phyloP scores from a whole-genome alignment of 2,113 vertebrate genomes.

The Seriola dumerili region DNA sequence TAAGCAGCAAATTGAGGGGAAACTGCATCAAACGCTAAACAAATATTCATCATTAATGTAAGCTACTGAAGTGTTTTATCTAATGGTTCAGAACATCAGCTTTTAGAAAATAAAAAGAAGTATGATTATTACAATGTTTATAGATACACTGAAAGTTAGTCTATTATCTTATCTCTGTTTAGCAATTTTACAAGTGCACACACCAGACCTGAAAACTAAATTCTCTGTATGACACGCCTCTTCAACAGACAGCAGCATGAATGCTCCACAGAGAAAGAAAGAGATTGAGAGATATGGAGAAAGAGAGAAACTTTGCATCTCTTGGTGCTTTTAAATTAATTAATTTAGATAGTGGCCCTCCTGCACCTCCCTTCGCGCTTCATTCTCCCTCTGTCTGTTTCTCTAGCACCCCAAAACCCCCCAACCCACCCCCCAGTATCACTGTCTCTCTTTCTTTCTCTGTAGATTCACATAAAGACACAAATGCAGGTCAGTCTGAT shows the following conservation, averaged over 20 bases:
- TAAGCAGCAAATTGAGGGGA: conserved; percentile 28
- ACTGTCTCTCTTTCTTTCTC: conserved; percentile 87
- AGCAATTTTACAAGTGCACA: conserved; percentile 75
- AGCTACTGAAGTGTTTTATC: conserved; percentile 45
- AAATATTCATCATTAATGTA: conserved; percentile 36
- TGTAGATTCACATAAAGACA: conserved; percentile 86
- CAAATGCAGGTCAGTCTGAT: conserved; percentile 81
- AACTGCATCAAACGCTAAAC: conserved; percentile 29
- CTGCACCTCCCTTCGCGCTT: conserved; percentile 77
- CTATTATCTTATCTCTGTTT: conserved; percentile 57
- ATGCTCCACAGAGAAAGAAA: conserved; percentile 87
- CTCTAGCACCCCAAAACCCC: conserved; percentile 33
- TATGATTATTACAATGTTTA: conserved; percentile 58
- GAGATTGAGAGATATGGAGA: conserved; percentile 85
- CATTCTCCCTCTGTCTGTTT: conserved; percentile 73
- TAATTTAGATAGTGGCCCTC: conserved; percentile 77
- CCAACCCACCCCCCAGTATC: conserved; percentile 72
- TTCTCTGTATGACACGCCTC: conserved; percentile 61
- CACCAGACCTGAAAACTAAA: conserved; percentile 67
- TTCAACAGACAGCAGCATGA: conserved; percentile 60
- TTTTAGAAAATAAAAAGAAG: conserved; percentile 61
- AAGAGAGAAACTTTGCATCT: conserved; percentile 84
- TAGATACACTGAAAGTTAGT: conserved; percentile 57
- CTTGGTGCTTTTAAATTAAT: conserved; percentile 42
- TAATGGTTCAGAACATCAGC: conserved; percentile 51